Percentiles rank a stretch among this genome's conserved stretches.
Evolutionary conservation across 2,797 vertebrate genomes (phyloP).

Genomic region (Australoheros facetus): DNA sequence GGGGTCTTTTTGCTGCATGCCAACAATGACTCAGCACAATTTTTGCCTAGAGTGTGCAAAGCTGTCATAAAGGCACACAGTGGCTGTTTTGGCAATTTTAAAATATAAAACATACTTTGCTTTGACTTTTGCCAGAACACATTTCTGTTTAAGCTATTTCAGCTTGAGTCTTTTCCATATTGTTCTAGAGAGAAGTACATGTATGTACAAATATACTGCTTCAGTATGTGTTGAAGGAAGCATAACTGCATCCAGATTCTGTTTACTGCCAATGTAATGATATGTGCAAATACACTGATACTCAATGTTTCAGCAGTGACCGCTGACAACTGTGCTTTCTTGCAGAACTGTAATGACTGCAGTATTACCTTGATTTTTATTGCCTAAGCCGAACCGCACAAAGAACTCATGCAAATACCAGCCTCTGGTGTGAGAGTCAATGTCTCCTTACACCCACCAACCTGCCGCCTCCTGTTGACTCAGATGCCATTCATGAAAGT

Average conservation of each 20-base stretch:
- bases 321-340: background rate
- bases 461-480: background rate
- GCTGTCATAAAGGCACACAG: background rate
- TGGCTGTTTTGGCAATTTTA: background rate
- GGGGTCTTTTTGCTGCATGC: background rate
- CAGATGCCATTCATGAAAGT: background rate
- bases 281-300: background rate
- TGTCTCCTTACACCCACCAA: background rate
- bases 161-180: background rate
- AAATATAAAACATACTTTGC: background rate
- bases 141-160: background rate
- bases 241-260: background rate
- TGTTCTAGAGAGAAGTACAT: background rate
- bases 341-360: background rate
- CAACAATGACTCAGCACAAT: background rate
- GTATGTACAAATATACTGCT: background rate
- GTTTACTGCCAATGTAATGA: constrained; percentile 3
- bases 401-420: background rate
- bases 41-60: background rate
- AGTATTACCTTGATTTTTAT: background rate
- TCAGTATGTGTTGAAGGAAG: background rate
- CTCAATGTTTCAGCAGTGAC: background rate
- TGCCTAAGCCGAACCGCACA: background rate
- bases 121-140: background rate
- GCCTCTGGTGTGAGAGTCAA: background rate